These are phyloP conservation scores for Arizona elegans DNA, from an alignment of 2,113 vertebrate species.

Conservation along the genomic window DNA sequence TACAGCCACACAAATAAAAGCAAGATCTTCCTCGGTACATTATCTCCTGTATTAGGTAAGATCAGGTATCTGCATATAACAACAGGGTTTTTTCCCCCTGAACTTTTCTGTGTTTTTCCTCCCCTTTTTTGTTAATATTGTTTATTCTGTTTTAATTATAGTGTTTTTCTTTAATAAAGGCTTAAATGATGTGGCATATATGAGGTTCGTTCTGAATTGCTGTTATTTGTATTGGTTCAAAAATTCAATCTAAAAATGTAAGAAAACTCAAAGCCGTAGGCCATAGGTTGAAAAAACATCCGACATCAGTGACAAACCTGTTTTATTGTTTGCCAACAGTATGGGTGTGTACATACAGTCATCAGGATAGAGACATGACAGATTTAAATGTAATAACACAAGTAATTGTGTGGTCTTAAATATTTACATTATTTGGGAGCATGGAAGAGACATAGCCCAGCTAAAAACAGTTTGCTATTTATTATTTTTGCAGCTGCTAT, in stretches of 20 bases:
- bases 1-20: background rate
- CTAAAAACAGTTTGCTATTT: background rate
- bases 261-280: background rate
- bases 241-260: background rate
- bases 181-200: background rate
- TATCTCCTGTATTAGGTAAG: background rate
- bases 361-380: background rate
- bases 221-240: background rate
- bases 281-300: background rate
- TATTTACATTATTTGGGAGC: background rate
- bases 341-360: background rate
- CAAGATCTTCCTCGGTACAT: background rate
- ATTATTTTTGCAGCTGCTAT: background rate
- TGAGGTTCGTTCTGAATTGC: background rate
- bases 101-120: background rate
- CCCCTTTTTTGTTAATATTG: background rate
- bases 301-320: background rate
- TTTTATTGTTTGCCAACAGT: background rate
- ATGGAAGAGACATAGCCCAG: background rate
- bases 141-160: background rate
- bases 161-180: background rate
- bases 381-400: background rate
- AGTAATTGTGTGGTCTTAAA: background rate
- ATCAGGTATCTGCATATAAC: background rate
- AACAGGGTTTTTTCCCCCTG: background rate